These are phyloP conservation scores for Pseudorasbora parva DNA, from an alignment of 2,113 vertebrate genomes.

Conservation along the genomic window DNA sequence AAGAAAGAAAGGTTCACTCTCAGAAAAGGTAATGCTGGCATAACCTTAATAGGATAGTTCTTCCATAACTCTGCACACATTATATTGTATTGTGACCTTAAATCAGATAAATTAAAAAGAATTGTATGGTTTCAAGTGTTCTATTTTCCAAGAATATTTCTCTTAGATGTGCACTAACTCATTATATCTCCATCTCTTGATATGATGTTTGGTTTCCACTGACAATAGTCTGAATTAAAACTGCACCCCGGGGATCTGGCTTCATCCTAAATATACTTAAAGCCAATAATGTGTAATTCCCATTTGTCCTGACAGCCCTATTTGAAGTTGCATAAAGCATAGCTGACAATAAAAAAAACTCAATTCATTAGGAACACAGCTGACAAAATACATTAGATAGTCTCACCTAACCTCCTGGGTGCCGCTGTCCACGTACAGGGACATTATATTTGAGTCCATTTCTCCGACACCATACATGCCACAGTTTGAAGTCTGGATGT, in stretches of 20 bases:
- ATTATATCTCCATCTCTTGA: conserved; percentile 13
- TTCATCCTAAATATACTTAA: conserved; percentile 49
- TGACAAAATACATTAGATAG: background rate
- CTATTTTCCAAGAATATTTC: background rate
- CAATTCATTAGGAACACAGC: background rate
- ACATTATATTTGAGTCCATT: too few relatives aligned
- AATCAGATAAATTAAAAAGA: background rate
- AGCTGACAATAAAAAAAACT: background rate
- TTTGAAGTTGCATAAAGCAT: conserved; percentile 4
- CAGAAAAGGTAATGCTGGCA: too few relatives aligned
- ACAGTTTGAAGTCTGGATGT: too few relatives aligned
- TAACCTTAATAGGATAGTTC: background rate
- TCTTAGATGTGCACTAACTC: background rate
- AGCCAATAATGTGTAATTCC: conserved; percentile 25
- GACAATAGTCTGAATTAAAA: conserved; percentile 43
- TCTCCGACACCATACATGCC: too few relatives aligned
- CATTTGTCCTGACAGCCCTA: background rate
- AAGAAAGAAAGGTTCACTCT: background rate
- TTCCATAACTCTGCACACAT: background rate
- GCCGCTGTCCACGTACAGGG: too few relatives aligned
- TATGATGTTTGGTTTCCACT: background rate
- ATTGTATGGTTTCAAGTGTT: too few relatives aligned
- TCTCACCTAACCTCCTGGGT: background rate
- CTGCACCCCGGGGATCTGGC: conserved; percentile 19
- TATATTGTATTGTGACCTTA: background rate